Base-by-base conservation (phyloP, 2,888 invertebrate species). In the Nesidiocoris tenuis region DNA sequence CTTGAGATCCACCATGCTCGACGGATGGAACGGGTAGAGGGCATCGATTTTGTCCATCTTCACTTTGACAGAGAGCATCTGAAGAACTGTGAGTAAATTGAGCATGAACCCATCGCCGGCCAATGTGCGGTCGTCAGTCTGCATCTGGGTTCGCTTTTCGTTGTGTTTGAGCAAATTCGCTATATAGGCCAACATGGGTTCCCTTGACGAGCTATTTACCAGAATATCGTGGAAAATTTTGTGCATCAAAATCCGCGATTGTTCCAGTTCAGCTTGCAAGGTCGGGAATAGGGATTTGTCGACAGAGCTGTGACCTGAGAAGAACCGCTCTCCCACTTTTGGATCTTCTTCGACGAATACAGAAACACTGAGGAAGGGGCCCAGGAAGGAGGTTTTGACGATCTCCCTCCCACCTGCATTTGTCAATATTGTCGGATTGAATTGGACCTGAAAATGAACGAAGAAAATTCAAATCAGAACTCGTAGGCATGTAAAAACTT, bases 81-180 rank as follows among this genome's bases (percentile, higher is more conserved):
- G 98, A 80, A 99, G 86, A 19, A 97, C 93, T 68, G 93, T 91
- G 81, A 97, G 88, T 18, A 98, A 85, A 86, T 98, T 99, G 81
- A 98, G 86, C 92, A 98, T 95, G 84, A 96, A 96, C 0, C 98
- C 98, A 84, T 98, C 97, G 2, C 95, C 93, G 12, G 96, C 94
- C 0, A 96, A 86, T 0, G 91, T 87, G 76, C 92, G 87, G 82
- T 96, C 95, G 83, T 96, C 95, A 39, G 91, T 92, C 83, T 95
- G 95, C 80, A 98, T 87, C 83, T 97, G 97, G 1, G 95, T 90
- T 55, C 96, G 88, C 79, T 95, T 93, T 81, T 93, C 91, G 82
- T 98, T 98, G 81, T 89, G 85, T 77, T 89, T 89, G 74, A 98
- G 84, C 7, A 95, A 85, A 71, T 89, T 87, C 0, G 92, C 90